Conservation (phyloP, 2,113 vertebrate genomes). For the Rutilus rutilus region DNA sequence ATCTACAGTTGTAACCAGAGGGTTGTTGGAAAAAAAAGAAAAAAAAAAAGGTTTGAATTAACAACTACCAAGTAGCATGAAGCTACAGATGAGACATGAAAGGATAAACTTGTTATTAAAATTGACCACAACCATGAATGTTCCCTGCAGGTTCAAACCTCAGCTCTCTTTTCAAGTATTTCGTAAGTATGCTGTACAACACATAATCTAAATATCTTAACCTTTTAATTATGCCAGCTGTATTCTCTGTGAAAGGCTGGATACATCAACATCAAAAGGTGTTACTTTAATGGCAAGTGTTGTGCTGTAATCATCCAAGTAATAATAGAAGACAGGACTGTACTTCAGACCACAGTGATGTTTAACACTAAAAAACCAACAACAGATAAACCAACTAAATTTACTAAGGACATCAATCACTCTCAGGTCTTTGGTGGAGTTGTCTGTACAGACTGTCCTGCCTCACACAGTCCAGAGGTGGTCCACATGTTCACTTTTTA, state of each 20-base stretch:
- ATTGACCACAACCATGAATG: not conserved
- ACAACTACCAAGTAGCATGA: not conserved
- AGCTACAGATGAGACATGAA: not conserved
- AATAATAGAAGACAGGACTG: not conserved
- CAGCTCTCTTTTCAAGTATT: not conserved
- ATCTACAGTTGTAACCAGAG: not conserved
- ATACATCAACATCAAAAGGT: constrained; percentile 11
- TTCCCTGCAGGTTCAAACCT: not conserved
- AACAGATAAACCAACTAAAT: not conserved
- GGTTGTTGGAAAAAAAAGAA: not conserved
- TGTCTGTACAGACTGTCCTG: not conserved
- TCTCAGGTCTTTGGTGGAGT: constrained; percentile 1
- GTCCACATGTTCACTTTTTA: constrained; percentile 19
- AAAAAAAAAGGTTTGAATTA: too few species aligned
- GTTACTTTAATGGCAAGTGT: not conserved
- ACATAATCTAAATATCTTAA: constrained; percentile 1
- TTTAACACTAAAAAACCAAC: not conserved
- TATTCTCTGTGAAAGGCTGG: not conserved
- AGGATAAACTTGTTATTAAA: not conserved
- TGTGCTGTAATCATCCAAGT: not conserved
- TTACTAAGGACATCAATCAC: not conserved
- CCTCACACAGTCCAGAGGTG: not conserved
- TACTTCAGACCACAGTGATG: not conserved
- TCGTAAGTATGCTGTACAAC: not conserved
- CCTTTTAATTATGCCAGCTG: constrained; percentile 15